phyloP scores from a whole-genome alignment of 2,797 vertebrate genomes.

The Muraenolepis orangiensis region DNA sequence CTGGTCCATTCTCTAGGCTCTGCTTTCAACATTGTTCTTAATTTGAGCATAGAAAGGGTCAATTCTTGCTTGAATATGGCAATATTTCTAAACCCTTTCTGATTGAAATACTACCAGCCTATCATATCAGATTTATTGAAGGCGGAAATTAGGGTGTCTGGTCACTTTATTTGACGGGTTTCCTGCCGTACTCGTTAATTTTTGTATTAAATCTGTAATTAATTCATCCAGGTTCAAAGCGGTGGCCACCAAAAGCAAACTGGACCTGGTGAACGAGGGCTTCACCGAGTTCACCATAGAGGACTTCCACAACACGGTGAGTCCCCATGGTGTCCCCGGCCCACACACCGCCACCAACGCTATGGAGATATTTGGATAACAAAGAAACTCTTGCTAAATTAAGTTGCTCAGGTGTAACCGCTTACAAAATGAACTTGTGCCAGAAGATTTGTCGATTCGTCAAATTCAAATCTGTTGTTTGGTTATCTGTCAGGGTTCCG shows the following conservation, averaged over 20 bases:
- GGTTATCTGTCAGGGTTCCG: too few relatives aligned
- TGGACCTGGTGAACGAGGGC: slow-evolving; percentile 87
- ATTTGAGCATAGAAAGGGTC: not conserved
- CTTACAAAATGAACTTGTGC: too few relatives aligned
- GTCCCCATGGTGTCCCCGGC: slow-evolving; percentile 37
- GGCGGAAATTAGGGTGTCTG: not conserved
- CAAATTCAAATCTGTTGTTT: too few relatives aligned
- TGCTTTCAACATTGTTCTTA: not conserved
- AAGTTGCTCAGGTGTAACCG: too few relatives aligned
- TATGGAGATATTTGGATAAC: too few relatives aligned
- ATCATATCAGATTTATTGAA: not conserved
- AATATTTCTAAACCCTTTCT: not conserved
- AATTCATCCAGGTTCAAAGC: slow-evolving; percentile 80
- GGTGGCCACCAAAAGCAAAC: slow-evolving; percentile 88
- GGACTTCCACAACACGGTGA: slow-evolving; percentile 93
- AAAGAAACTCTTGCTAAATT: too few relatives aligned
- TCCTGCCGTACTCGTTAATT: too few relatives aligned
- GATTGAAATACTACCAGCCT: not conserved
- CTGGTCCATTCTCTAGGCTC: too few relatives aligned
- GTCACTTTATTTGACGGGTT: too few relatives aligned
- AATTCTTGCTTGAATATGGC: not conserved
- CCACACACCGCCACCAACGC: not conserved
- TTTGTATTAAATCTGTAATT: not conserved
- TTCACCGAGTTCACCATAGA: slow-evolving; percentile 95
- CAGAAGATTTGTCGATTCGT: too few relatives aligned